These are phyloP conservation scores for Drosophila malerkotliana DNA, from an alignment of 1,140 invertebrate genomes.

Conservation along the genomic window DNA sequence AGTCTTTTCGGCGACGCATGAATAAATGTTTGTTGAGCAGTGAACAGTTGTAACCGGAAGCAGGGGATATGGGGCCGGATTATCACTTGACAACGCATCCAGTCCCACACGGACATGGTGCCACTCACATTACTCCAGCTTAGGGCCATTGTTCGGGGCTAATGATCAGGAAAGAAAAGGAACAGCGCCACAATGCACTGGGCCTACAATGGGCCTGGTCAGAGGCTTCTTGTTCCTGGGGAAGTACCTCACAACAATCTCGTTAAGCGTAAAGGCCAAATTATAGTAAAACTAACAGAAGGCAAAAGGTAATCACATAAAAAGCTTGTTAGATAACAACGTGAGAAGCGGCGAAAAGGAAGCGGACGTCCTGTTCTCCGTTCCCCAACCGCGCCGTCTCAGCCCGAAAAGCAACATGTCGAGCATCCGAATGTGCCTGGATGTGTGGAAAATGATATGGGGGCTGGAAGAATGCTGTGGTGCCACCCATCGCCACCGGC, in stretches of 20 bases:
- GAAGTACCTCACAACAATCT: constrained; percentile 70
- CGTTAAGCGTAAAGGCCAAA: constrained; percentile 80
- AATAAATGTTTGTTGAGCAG: constrained; percentile 38
- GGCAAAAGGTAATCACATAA: constrained; percentile 79
- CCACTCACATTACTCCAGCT: constrained; percentile 23
- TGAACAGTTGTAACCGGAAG: constrained; percentile 7
- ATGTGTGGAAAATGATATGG: constrained; percentile 30
- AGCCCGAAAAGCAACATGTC: constrained; percentile 58
- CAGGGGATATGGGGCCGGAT: constrained; percentile 17
- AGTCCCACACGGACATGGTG: constrained; percentile 5
- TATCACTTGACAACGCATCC: constrained; percentile 33
- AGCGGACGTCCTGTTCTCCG: constrained; percentile 49
- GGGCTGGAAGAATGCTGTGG: constrained; percentile 20
- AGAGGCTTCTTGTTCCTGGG: constrained; percentile 45
- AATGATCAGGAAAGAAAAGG: constrained; percentile 41
- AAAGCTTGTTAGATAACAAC: constrained; percentile 79
- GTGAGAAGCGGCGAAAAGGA: constrained; percentile 44
- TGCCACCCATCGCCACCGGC: constrained; percentile 6
- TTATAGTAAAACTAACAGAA: constrained; percentile 81
- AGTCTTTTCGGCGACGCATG: background rate
- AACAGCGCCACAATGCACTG: constrained; percentile 41
- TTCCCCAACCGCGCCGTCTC: constrained; percentile 16
- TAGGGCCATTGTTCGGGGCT: constrained; percentile 34
- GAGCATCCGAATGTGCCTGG: constrained; percentile 63
- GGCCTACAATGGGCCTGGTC: constrained; percentile 28